Base-by-base conservation (phyloP, 2,888 invertebrate genomes). In the Aromia moschata region DNA sequence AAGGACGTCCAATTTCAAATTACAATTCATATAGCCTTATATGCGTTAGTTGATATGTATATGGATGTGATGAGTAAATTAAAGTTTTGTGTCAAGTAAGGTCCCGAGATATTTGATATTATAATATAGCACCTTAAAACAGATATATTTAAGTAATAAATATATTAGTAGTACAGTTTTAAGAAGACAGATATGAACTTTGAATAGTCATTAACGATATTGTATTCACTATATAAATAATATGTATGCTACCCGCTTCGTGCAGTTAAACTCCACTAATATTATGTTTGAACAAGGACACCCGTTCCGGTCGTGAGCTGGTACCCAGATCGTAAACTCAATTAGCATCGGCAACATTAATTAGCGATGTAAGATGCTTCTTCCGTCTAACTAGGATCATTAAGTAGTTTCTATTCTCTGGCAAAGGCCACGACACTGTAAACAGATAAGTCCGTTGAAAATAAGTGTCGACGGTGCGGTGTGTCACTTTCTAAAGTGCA, bases 251-350 rank as follows among this genome's bases (percentile, higher is more conserved):
- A 46, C 20, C 33, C 30, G 20, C 15, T 17, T 11, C n/a, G 25
- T 18, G 36, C 30, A 31, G 33, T 20, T 40, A 40, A 51, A 40
- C 40, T 16, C 37, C 1, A 20, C 33, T 41, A 47, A 46, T 40
- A 31, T 41, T 14, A 18, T 33, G 43, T 60, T 64, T 44, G 58
- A 68, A 67, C 68, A 70, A 68, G 69, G 70, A 64, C 70, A 58
- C 49, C 25, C 58, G 65, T 68, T 70, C 59, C 67, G 65, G 65
- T 66, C 62, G 63, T 65, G 63, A 47, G 33, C 11, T 45, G 37
- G 37, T 41, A 41, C 52, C n/a, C n/a, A n/a, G 30, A 43, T 25
- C 25, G 36, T 56, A 55, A 45, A 37, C 33, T 57, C 58, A 63
- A 64, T 62, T 64, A 60, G 45, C 43, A 49, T 55, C 47, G 56